Percentiles rank a stretch among this genome's conserved stretches.
Evolutionary conservation across 2,888 invertebrate genomes (phyloP).

Genomic region (Acleris laterana): DNA sequence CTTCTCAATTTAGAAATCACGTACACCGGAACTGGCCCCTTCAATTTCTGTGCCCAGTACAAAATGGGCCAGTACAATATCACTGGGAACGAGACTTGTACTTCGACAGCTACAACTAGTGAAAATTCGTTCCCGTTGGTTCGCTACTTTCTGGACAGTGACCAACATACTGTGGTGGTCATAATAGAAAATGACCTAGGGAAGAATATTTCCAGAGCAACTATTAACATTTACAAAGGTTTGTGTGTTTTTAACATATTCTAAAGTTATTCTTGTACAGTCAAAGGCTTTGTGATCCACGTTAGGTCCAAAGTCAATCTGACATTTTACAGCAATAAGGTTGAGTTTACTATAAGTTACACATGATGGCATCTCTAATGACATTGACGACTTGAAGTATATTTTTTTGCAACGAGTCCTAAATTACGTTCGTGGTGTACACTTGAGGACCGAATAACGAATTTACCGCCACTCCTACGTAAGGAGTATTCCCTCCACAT

Average conservation of each 20-base stretch:
- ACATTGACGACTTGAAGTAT: no score
- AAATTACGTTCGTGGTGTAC: no score
- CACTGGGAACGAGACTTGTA: conserved; percentile 91
- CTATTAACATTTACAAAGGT: conserved; percentile 94
- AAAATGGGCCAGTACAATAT: conserved; percentile 87
- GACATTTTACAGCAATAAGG: no score
- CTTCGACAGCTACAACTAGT: conserved; percentile 57
- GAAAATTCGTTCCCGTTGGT: conserved; percentile 86
- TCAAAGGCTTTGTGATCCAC: no score
- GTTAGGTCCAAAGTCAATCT: no score
- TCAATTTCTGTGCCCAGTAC: conserved; percentile 88
- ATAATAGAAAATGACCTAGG: conserved; percentile 91
- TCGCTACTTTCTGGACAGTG: conserved; percentile 88
- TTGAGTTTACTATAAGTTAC: no score
- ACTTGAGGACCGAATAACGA: no score
- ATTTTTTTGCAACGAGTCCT: no score
- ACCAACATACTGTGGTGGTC: conserved; percentile 90
- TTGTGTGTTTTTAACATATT: conserved; percentile 42
- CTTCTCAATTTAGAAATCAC: conserved; percentile 88
- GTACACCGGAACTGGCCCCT: conserved; percentile 90
- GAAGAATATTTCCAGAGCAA: conserved; percentile 87
- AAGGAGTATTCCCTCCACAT: no score
- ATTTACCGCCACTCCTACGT: no score
- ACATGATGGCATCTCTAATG: no score
- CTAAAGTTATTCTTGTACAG: no score